A percentile compares a stretch with the other conserved stretches of the same genome.
Conservation (phyloP, 2,113 vertebrate species). For the Psephotus haematonotus region DNA sequence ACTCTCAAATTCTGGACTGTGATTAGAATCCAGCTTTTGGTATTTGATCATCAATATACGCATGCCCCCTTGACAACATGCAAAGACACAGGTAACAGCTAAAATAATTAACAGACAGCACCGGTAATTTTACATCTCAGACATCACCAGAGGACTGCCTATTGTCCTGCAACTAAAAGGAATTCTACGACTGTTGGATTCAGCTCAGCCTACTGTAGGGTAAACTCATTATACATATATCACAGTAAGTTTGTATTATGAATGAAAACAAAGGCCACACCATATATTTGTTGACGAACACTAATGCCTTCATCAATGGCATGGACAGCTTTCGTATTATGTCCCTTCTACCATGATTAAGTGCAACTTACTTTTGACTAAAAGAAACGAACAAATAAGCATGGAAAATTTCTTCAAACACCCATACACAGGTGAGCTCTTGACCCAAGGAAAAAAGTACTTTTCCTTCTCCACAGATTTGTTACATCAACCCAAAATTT, state of each 20-base stretch:
- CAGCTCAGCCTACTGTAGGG: not conserved
- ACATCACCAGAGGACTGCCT: not conserved
- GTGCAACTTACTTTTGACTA: not conserved
- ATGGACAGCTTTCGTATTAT: not conserved
- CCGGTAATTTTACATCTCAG: fast-evolving
- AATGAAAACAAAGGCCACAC: not conserved
- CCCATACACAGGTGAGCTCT: not conserved
- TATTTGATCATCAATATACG: fast-evolving
- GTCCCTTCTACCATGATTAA: not conserved
- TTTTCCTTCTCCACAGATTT: not conserved
- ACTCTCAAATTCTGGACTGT: not conserved
- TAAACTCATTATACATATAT: not conserved
- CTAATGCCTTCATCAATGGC: not conserved
- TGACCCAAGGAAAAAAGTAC: not conserved
- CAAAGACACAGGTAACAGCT: not conserved
- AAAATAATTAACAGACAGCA: fast-evolving
- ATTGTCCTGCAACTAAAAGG: not conserved
- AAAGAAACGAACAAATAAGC: not conserved
- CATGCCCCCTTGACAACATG: not conserved
- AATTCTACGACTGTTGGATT: not conserved
- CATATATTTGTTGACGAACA: not conserved
- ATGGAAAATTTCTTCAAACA: not conserved
- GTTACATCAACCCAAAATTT: not conserved
- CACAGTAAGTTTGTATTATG: not conserved
- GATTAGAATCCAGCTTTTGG: not conserved